A percentile compares a stretch with the other conserved stretches of the same genome.
phyloP scores from a whole-genome alignment of 2,888 invertebrate species.

The Uloborus plumipes region DNA sequence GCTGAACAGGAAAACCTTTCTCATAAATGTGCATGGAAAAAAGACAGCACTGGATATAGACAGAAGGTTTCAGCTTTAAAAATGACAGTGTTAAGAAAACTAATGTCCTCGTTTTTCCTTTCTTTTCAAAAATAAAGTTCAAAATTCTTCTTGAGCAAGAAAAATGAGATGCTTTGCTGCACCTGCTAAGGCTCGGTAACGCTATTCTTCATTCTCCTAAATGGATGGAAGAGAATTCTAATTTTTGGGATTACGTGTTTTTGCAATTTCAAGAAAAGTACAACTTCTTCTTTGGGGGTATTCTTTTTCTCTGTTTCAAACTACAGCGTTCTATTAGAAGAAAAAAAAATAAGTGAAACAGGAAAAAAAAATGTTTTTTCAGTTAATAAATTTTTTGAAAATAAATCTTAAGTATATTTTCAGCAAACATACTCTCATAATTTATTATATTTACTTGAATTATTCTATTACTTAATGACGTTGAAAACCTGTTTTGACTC shows the following conservation, averaged over 20 bases:
- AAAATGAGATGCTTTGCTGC: constrained; percentile 26
- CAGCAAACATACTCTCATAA: no score
- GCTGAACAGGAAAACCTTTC: background rate
- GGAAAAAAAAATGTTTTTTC: no score
- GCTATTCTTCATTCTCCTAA: constrained; percentile 13
- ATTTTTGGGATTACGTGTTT: constrained; percentile 14
- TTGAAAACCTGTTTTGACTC: no score
- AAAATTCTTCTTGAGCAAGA: constrained; percentile 1
- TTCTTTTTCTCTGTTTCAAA: no score
- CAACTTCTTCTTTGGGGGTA: no score
- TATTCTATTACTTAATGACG: no score
- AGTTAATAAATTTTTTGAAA: no score
- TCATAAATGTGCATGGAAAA: background rate
- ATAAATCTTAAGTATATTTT: no score
- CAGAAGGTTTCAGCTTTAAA: background rate
- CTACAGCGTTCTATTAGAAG: no score
- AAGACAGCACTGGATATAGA: background rate
- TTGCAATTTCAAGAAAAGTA: background rate
- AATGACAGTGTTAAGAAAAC: constrained; percentile 1
- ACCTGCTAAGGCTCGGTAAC: constrained; percentile 23
- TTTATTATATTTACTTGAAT: no score
- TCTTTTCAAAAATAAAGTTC: constrained; percentile 21
- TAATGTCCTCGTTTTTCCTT: background rate
- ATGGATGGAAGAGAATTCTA: constrained; percentile 19
- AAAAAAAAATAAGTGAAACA: no score